A percentile compares a stretch with the other conserved stretches of the same genome.
Conservation (phyloP, 2,113 vertebrate species). For the Alligator sinensis region DNA sequence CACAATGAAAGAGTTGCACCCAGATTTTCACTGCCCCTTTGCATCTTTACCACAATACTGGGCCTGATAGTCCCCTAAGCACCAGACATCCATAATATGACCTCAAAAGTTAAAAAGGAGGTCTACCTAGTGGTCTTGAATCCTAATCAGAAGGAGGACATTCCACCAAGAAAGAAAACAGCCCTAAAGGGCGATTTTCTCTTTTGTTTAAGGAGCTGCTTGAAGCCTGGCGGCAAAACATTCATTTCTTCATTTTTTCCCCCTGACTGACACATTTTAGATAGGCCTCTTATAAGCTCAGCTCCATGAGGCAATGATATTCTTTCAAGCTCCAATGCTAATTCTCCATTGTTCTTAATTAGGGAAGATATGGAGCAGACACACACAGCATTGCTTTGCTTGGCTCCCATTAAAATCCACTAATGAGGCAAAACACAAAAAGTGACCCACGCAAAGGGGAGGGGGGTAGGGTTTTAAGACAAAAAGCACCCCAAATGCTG, state of each 20-base stretch:
- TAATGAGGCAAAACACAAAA: slow-evolving; percentile 62
- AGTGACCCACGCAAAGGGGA: not conserved
- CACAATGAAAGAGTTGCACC: not conserved
- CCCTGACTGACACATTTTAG: not conserved
- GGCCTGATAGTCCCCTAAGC: not conserved
- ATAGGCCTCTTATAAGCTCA: slow-evolving; percentile 1
- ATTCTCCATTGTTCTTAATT: slow-evolving; percentile 66
- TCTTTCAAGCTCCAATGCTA: slow-evolving; percentile 51
- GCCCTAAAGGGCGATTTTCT: not conserved
- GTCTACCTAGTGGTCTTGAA: not conserved
- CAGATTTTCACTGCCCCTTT: not conserved
- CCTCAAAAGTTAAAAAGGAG: too few species aligned
- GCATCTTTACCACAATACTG: not conserved
- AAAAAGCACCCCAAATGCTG: not conserved
- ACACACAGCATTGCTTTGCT: slow-evolving; percentile 48
- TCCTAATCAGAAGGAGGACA: not conserved
- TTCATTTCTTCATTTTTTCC: not conserved
- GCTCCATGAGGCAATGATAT: slow-evolving; percentile 6
- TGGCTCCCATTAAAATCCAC: slow-evolving; percentile 56
- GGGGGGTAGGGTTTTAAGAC: not conserved
- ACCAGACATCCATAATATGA: not conserved
- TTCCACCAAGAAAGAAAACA: not conserved
- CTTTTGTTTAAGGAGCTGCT: not conserved
- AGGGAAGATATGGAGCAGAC: slow-evolving; percentile 43
- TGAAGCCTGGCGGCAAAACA: not conserved